Base-by-base conservation (phyloP, 2,888 invertebrate species). In the Euzetes globulus region DNA sequence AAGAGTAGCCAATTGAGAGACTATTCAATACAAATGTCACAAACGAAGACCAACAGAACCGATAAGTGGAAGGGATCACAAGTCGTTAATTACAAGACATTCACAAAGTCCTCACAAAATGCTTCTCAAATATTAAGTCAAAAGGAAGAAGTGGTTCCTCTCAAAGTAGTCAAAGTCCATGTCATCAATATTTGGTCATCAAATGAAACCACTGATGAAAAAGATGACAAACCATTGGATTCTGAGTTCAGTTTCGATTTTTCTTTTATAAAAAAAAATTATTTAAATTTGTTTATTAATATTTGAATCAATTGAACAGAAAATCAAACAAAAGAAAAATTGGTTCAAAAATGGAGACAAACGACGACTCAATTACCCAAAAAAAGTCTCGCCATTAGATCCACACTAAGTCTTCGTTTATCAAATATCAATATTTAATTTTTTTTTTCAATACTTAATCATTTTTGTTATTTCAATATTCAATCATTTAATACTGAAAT, bases 21-120 rank as follows among this genome's bases (percentile, higher is more conserved):
- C 22, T n/a, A 45, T 37, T 70, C 45, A 9, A 22, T 15, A 11
- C 19, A 45, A 15, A 7, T 70, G 25, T 70, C 70, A 9, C 70
- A 70, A n/a, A 7, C 45, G 25, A 1, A 3, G 27, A 11, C 17
- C 27, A 7, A 70, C 7, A 19, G 47, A 11, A 45, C 25, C 1
- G 70, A 70, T 25, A 17, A 25, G 15, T 70, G 70, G 70, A 70
- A 70, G 47, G 70, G 70, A 1, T 45, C 25, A 7, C 47, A 22
- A 17, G 70, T 70, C 13, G 22, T 70, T 47, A 70, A 70, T 47
- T 70, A 70, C 45, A 70, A 70, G 45, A 70, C 11, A 13, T 70
- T 70, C 19, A 45, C 25, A 22, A 70, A 70, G 27, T 45, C 13
- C 25, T 25, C 22, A 0, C 47, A 70, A 70, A 45, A 70, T 27